Evolutionary conservation across 1,140 invertebrate species (phyloP).

Genomic region (Bombus pascuorum): DNA sequence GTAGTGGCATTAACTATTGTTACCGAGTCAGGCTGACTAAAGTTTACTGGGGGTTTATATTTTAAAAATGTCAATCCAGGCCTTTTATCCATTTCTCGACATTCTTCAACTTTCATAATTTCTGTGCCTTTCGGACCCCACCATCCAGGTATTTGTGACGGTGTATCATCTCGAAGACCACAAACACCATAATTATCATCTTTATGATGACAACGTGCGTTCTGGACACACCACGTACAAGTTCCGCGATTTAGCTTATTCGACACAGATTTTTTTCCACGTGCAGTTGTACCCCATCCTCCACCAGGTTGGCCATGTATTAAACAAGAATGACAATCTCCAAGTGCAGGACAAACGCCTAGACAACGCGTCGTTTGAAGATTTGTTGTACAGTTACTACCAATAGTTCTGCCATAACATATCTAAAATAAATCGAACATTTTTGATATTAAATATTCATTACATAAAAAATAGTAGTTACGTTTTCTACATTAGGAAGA

Average conservation of each 20-base stretch:
- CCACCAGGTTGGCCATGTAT: slow-evolving; percentile 86
- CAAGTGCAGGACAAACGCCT: slow-evolving; percentile 92
- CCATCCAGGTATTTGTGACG: slow-evolving; percentile 91
- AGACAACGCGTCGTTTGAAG: slow-evolving; percentile 93
- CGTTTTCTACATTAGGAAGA: background rate
- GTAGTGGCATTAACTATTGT: slow-evolving; percentile 92
- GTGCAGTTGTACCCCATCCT: slow-evolving; percentile 79
- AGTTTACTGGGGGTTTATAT: slow-evolving; percentile 93
- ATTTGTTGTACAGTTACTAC: slow-evolving; percentile 93
- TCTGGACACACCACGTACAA: slow-evolving; percentile 97
- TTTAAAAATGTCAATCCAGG: slow-evolving; percentile 95
- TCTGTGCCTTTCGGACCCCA: slow-evolving; percentile 93
- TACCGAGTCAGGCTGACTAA: slow-evolving; percentile 92
- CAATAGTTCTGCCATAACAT: slow-evolving; percentile 92
- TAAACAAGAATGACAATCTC: slow-evolving; percentile 94
- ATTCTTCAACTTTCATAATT: slow-evolving; percentile 89
- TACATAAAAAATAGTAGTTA: background rate
- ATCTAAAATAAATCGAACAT: slow-evolving; percentile 79
- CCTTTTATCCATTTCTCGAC: slow-evolving; percentile 89
- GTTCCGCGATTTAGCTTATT: slow-evolving; percentile 89
- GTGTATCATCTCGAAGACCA: slow-evolving; percentile 88
- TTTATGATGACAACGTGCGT: slow-evolving; percentile 93
- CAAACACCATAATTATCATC: slow-evolving; percentile 93
- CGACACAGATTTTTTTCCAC: slow-evolving; percentile 85
- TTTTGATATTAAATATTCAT: slow-evolving; percentile 30